Percentiles rank a stretch among this genome's conserved stretches.
These are phyloP conservation scores for Pterois miles DNA, from an alignment of 2,797 vertebrate genomes.

Conservation along the genomic window DNA sequence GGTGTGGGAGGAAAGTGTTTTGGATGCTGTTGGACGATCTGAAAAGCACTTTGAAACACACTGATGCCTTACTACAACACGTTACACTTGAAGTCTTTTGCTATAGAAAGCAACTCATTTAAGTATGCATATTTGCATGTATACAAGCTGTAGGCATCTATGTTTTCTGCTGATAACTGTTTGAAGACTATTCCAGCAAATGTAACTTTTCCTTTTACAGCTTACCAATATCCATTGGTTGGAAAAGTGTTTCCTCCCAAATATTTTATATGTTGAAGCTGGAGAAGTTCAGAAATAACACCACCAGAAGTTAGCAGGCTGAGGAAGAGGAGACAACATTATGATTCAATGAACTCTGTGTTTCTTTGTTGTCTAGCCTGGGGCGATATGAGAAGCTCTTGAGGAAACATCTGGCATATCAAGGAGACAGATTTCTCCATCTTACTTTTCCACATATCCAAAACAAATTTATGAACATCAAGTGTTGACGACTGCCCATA, in stretches of 20 bases:
- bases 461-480: constrained; percentile 46
- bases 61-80: not conserved
- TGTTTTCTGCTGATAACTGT: not conserved
- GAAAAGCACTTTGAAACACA: not conserved
- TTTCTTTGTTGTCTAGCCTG: constrained; percentile 67
- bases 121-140: not conserved
- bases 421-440: constrained; percentile 57
- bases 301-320: constrained; percentile 13
- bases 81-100: not conserved
- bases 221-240: not conserved
- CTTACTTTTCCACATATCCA: constrained; percentile 47
- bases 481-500: constrained; percentile 30
- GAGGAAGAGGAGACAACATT: constrained; percentile 50
- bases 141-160: not conserved
- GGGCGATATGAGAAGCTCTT: constrained; percentile 64
- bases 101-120: not conserved
- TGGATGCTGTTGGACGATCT: no score
- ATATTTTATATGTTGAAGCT: constrained; percentile 6
- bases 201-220: not conserved
- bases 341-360: constrained; percentile 61
- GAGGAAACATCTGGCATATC: constrained; percentile 78
- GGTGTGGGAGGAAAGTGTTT: no score
- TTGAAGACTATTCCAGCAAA: not conserved
- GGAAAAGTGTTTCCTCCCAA: not conserved
- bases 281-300: constrained; percentile 5